Evolutionary conservation across 2,113 vertebrate genomes (phyloP), one percentile per base, ranked within the genome.

Genomic region (Cinclus cinclus): DNA sequence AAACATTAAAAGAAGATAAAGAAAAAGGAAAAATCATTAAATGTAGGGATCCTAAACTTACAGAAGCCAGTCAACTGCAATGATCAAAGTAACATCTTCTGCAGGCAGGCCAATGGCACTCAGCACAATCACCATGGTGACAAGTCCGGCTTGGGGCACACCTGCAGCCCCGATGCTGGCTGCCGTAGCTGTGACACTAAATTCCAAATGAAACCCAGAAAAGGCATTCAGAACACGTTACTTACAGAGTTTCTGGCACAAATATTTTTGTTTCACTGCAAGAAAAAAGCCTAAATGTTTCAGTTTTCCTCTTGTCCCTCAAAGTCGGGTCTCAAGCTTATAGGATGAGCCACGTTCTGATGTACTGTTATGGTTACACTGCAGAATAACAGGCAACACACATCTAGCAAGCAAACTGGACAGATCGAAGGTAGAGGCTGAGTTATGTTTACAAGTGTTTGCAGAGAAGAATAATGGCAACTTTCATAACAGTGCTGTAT

Each of bases 111-210:
- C 99, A 19, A 99, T 98, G 0, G 99, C 99, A 14, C 99, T 99
- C 90, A 99, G 96, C 65, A 99, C 99, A 13, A 99, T 99, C 95
- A 99, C 99, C 99, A 99, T 99, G 97, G 99, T 99, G 87, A 99
- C 99, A 77, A 99, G 97, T 68, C 99, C 99, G 1, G 99, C 99
- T 37, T 99, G 99, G 18, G 99, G 99, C 41, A 99, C 99, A 0
- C 99, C 99, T 4, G 99, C 99, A 76, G 99, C 99, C 92, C 99
- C 99, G 1, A 99, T 98, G 96, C 99, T 99, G 80, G 99, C 99
- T 37, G 99, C 99, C 5, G 99, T 99, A 42, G 99, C 99, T 53
- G 99, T 99, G 77, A 99, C 98, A 81, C 99, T 99, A 92, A 69
- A 97, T 73, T 24, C 65, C 90, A 97, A 89, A 96, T 22, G 95